These are phyloP conservation scores for Stenotaenia linearis DNA, from an alignment of 2,888 invertebrate genomes.

Conservation along the genomic window DNA sequence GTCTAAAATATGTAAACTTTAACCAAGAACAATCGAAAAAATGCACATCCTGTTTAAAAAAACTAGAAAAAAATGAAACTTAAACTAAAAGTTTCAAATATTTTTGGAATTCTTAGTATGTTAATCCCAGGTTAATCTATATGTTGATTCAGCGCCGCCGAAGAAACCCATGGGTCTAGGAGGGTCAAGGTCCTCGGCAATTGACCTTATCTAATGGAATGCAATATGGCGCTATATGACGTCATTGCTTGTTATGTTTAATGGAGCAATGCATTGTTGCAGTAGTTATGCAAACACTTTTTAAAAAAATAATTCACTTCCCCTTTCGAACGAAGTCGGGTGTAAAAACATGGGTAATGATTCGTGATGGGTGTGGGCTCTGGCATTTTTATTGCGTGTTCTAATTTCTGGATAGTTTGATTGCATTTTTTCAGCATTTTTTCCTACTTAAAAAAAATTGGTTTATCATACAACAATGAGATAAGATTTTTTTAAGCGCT, in stretches of 20 bases:
- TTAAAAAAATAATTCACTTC: neutral
- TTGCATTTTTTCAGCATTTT: neutral
- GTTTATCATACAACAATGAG: too few relatives aligned
- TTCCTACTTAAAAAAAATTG: too few relatives aligned
- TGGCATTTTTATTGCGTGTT: neutral
- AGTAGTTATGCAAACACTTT: constrained; percentile 14
- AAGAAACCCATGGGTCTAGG: constrained; percentile 19
- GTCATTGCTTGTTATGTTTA: constrained; percentile 17
- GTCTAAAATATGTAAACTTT: neutral
- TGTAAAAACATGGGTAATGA: neutral
- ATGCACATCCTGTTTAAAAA: neutral
- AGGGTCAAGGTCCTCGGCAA: constrained; percentile 22
- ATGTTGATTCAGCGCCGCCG: neutral
- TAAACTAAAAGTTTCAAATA: neutral
- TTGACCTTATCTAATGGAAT: constrained; percentile 13
- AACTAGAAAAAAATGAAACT: neutral
- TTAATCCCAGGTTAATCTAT: neutral
- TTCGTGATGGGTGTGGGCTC: neutral
- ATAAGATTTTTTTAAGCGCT: too few relatives aligned
- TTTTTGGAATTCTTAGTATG: neutral
- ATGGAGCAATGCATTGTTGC: neutral
- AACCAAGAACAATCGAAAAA: neutral
- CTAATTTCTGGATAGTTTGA: neutral
- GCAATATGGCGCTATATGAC: neutral
- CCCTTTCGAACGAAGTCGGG: neutral